A percentile compares a stretch with the other conserved stretches of the same genome.
Conservation (phyloP, 2,888 invertebrate genomes). For the Habroteleia sp. region DNA sequence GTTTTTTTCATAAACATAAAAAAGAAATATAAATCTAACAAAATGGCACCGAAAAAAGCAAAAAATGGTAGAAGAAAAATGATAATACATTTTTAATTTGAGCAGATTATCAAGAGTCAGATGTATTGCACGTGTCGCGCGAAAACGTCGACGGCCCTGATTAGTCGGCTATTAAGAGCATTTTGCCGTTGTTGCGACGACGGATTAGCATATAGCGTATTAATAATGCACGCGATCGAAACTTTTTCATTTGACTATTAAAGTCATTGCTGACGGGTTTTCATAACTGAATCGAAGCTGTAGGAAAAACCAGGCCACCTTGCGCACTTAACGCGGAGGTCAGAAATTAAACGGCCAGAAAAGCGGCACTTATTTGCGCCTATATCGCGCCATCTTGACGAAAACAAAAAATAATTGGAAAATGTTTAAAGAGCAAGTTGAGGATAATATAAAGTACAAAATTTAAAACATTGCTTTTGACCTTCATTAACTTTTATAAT, state of each 20-base stretch:
- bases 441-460: too few species aligned
- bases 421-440: too few species aligned
- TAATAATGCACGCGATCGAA: slow-evolving; percentile 50
- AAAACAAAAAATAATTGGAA: too few species aligned
- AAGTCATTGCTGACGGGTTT: slow-evolving; percentile 57
- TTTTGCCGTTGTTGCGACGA: slow-evolving; percentile 4
- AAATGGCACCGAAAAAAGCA: not conserved
- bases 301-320: slow-evolving; percentile 51
- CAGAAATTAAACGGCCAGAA: slow-evolving; percentile 36
- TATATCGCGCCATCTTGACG: not conserved
- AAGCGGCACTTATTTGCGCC: not conserved
- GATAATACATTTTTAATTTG: too few species aligned
- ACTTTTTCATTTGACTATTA: slow-evolving; percentile 40
- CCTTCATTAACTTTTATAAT: too few species aligned
- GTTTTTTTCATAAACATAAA: too few species aligned
- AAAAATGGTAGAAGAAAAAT: not conserved
- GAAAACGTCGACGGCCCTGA: slow-evolving; percentile 5
- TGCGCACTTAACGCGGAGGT: slow-evolving; percentile 37
- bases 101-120: not conserved
- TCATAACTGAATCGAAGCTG: slow-evolving; percentile 34
- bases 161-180: slow-evolving; percentile 21
- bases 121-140: slow-evolving; percentile 11
- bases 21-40: too few species aligned
- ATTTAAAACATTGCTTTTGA: too few species aligned
- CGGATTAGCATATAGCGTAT: slow-evolving; percentile 41